A percentile compares a stretch with the other conserved stretches of the same genome.
Conservation (phyloP, 2,888 invertebrate genomes). For the Sepioteuthis lessoniana region DNA sequence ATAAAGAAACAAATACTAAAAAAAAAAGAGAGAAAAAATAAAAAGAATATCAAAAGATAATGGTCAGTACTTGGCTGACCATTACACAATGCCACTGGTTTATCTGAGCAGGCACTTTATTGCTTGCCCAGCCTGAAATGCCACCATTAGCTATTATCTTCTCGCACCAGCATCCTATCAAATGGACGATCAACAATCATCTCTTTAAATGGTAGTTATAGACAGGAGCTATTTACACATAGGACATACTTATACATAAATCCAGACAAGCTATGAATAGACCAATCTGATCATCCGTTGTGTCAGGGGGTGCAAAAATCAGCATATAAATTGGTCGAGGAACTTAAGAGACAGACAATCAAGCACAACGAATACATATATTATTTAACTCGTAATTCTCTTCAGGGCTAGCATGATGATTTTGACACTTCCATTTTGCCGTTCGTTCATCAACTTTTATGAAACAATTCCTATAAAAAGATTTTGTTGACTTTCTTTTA, state of each 20-base stretch:
- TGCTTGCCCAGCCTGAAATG: not conserved
- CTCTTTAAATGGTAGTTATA: not conserved
- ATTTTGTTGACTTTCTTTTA: not conserved
- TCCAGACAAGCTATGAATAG: not conserved
- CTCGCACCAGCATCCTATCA: not conserved
- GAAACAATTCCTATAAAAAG: too few species aligned
- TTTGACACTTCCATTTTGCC: not conserved
- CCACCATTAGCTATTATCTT: not conserved
- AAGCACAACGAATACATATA: not conserved
- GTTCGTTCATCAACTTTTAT: not conserved
- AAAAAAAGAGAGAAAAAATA: not conserved
- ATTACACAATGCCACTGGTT: not conserved
- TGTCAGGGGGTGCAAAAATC: not conserved
- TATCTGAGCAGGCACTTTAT: not conserved
- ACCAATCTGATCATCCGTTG: not conserved
- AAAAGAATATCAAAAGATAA: not conserved
- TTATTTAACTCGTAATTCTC: not conserved
- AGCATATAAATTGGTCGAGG: constrained; percentile 6
- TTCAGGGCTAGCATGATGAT: not conserved
- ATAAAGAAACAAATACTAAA: not conserved
- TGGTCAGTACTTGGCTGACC: not conserved
- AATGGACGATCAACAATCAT: constrained; percentile 4
- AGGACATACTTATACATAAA: not conserved
- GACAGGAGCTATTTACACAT: not conserved
- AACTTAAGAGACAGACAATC: not conserved